phyloP scores from a whole-genome alignment of 1,140 invertebrate species.

The Heliconius himera region DNA sequence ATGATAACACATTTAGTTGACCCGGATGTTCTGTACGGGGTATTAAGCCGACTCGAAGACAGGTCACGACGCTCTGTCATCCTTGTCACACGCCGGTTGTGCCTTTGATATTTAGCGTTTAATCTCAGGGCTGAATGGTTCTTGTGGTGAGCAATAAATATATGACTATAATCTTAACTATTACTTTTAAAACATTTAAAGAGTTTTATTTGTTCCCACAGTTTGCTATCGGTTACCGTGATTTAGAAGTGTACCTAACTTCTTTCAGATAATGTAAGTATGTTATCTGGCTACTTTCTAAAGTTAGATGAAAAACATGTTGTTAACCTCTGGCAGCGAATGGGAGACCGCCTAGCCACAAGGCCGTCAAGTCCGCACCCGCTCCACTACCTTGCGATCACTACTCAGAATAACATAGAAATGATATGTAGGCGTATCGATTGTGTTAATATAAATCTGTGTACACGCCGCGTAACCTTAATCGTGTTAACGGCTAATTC shows the following conservation, averaged over 20 bases:
- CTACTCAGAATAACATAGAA: slow-evolving; percentile 27
- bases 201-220: not conserved
- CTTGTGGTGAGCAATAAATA: not conserved
- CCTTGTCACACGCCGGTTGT: slow-evolving; percentile 45
- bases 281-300: slow-evolving; percentile 77
- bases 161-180: not conserved
- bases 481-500: too few species aligned
- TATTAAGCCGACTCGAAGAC: slow-evolving; percentile 48
- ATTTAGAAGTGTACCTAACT: slow-evolving; percentile 28
- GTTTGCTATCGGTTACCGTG: not conserved
- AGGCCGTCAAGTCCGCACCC: slow-evolving; percentile 69
- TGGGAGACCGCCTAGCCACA: slow-evolving; percentile 70
- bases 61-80: slow-evolving; percentile 54
- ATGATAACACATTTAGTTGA: slow-evolving; percentile 56
- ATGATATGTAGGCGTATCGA: not conserved
- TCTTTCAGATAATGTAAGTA: slow-evolving; percentile 46
- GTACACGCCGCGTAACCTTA: not conserved
- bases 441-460: not conserved
- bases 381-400: slow-evolving; percentile 43
- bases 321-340: slow-evolving; percentile 77
- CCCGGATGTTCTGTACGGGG: slow-evolving; percentile 64
- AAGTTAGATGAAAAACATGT: slow-evolving; percentile 76
- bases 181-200: not conserved
- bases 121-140: not conserved
- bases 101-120: slow-evolving; percentile 38